A percentile compares a stretch with the other conserved stretches of the same genome.
These are phyloP conservation scores for Festucalex cinctus DNA, from an alignment of 2,113 vertebrate species.

Conservation along the genomic window DNA sequence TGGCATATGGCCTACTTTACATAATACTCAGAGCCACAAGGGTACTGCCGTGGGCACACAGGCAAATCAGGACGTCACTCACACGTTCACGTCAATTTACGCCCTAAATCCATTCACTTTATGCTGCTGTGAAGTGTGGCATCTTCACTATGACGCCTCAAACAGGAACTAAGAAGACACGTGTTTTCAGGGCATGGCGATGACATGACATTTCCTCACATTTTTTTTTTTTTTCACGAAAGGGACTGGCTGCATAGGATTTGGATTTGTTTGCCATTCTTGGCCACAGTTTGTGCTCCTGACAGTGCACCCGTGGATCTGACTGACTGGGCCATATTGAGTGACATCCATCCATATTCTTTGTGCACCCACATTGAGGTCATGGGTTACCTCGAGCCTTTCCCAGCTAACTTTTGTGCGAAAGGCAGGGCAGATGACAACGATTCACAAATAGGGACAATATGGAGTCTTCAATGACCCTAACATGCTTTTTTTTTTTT, in stretches of 20 bases:
- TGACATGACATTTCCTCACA: background rate
- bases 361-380: too few species aligned
- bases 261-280: background rate
- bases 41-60: conserved; percentile 13
- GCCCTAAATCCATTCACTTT: conserved; percentile 40
- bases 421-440: background rate
- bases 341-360: background rate
- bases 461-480: too few species aligned
- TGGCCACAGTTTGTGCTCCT: background rate
- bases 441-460: too few species aligned
- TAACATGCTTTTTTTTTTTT: too few species aligned
- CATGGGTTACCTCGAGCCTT: too few species aligned
- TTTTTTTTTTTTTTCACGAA: background rate
- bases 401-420: background rate
- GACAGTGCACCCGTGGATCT: background rate
- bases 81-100: conserved; percentile 50
- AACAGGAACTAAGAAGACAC: background rate
- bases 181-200: background rate
- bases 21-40: conserved; percentile 38
- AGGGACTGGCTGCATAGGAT: background rate
- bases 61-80: conserved; percentile 41
- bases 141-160: conserved; percentile 21
- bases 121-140: conserved; percentile 31
- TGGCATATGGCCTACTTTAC: conserved; percentile 44
- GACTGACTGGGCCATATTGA: background rate